These are phyloP conservation scores for Chaenogobius annularis DNA, from an alignment of 2,113 vertebrate genomes.

Conservation along the genomic window DNA sequence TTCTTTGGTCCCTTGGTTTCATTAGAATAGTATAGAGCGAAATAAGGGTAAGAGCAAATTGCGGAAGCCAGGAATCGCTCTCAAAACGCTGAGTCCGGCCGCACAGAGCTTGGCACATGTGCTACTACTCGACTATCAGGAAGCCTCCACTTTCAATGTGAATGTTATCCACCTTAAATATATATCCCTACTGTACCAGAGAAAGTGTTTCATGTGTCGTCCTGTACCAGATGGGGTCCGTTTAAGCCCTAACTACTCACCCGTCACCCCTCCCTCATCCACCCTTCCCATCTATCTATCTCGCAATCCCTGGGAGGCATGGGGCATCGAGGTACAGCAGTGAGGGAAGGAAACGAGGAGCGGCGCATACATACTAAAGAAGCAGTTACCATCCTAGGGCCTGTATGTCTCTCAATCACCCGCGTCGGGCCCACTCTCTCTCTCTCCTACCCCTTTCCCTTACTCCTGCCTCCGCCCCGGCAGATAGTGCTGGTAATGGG, in stretches of 20 bases:
- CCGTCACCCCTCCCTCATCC: constrained; percentile 30
- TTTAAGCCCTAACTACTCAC: constrained; percentile 70
- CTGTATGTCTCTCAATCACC: constrained; percentile 78
- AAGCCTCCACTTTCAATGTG: neutral
- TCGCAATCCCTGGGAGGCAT: constrained; percentile 74
- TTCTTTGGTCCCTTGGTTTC: too few relatives aligned
- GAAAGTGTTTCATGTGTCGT: constrained; percentile 31
- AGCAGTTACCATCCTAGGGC: constrained; percentile 78
- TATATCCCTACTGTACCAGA: constrained; percentile 2
- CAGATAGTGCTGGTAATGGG: constrained; percentile 94
- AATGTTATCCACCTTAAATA: neutral
- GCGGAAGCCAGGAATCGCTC: too few relatives aligned
- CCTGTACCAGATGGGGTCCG: constrained; percentile 59
- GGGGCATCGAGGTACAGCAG: constrained; percentile 61
- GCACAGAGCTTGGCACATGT: neutral
- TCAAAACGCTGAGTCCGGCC: too few relatives aligned
- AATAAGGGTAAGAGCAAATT: too few relatives aligned
- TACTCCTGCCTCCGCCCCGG: constrained; percentile 82
- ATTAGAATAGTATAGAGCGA: too few relatives aligned
- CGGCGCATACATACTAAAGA: constrained; percentile 79
- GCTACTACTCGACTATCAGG: neutral
- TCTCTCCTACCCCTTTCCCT: constrained; percentile 18
- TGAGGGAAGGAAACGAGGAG: constrained; percentile 63
- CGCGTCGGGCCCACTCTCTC: constrained; percentile 74
- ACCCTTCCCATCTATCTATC: constrained; percentile 70